Percentiles rank a stretch among this genome's conserved stretches.
These are phyloP conservation scores for Phoxinus dragarum DNA, from an alignment of 2,797 vertebrate genomes.

Conservation along the genomic window DNA sequence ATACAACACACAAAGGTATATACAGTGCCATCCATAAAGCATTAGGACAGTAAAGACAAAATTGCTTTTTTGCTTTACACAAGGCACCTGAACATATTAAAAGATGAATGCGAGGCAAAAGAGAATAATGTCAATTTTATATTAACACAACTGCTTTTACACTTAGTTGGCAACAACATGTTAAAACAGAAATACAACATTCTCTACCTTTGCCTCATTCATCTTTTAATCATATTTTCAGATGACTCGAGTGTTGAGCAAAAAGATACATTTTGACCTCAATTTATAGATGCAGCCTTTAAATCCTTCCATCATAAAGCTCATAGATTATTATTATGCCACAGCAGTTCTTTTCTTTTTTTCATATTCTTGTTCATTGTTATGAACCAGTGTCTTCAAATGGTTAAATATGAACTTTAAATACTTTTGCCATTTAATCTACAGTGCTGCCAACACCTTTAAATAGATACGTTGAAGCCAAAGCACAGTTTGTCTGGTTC, in stretches of 20 bases:
- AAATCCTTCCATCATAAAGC: neutral
- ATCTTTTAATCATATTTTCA: neutral
- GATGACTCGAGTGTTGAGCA: neutral
- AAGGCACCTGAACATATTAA: neutral
- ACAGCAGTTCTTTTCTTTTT: neutral
- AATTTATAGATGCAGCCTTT: neutral
- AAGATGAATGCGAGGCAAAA: neutral
- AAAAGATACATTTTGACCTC: neutral
- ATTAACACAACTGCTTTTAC: neutral
- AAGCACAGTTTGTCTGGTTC: neutral
- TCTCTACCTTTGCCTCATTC: neutral
- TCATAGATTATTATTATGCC: neutral
- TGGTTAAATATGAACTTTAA: neutral
- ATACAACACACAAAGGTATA: neutral
- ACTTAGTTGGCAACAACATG: neutral
- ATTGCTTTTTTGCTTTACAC: neutral
- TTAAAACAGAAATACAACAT: neutral
- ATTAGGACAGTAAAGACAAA: neutral
- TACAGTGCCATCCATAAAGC: neutral
- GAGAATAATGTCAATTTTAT: neutral
- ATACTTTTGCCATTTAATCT: neutral
- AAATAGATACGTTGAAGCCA: neutral
- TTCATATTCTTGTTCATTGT: neutral
- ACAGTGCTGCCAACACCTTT: neutral
- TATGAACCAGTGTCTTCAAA: constrained; percentile 4